Percentiles rank a stretch among this genome's conserved stretches.
Evolutionary conservation across 1,140 invertebrate genomes (phyloP).

Genomic region (Mizuhopecten yessoensis): DNA sequence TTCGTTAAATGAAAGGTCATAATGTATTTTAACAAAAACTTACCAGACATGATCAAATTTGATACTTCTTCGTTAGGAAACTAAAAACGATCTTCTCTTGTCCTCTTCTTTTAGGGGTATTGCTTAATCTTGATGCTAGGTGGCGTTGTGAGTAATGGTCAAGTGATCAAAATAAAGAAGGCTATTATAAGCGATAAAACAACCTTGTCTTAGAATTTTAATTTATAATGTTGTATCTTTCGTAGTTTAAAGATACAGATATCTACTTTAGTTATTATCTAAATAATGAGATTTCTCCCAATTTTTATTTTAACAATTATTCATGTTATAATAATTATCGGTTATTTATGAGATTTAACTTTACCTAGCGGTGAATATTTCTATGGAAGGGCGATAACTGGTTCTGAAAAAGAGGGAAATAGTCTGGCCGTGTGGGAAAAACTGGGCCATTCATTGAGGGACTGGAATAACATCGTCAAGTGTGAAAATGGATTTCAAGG

Average conservation of each 20-base stretch:
- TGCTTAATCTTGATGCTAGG: background rate
- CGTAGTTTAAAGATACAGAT: too few relatives aligned
- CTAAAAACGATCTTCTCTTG: too few relatives aligned
- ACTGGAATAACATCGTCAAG: background rate
- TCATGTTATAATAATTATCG: background rate
- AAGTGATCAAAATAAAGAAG: background rate
- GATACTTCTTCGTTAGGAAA: too few relatives aligned
- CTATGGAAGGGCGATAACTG: constrained; percentile 11
- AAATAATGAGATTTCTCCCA: too few relatives aligned
- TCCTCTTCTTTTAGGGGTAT: background rate
- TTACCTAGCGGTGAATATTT: constrained; percentile 26
- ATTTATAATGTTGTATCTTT: too few relatives aligned
- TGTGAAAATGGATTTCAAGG: background rate
- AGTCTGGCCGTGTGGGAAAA: constrained; percentile 11
- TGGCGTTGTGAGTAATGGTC: constrained; percentile 36
- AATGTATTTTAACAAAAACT: background rate
- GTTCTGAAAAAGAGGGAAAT: constrained; percentile 16
- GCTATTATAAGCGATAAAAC: background rate
- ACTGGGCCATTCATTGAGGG: background rate
- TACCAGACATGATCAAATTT: background rate
- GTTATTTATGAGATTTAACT: background rate
- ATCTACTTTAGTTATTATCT: too few relatives aligned
- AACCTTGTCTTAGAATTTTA: too few relatives aligned
- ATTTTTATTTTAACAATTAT: too few relatives aligned
- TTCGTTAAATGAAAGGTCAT: too few relatives aligned